Conservation (phyloP, 1,140 invertebrate species). For the Patella vulgata region DNA sequence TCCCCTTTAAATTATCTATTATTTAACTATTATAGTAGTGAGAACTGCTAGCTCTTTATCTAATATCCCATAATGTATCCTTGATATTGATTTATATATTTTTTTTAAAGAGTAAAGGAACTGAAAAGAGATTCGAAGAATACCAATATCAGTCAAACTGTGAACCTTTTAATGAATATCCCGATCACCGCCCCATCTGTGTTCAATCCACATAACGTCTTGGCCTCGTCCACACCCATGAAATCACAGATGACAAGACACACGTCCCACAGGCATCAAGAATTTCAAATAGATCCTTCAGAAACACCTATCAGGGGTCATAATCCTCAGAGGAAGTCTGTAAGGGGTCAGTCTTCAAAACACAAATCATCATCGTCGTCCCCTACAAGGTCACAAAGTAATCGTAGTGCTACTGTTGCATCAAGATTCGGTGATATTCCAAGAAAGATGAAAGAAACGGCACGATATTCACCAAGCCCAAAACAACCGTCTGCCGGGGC, state of each 20-base stretch:
- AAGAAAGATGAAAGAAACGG: not conserved
- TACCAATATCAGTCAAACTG: conserved; percentile 30
- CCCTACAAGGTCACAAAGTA: conserved; percentile 12
- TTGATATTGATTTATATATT: conserved; percentile 1
- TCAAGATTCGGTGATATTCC: conserved; percentile 14
- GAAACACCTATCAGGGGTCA: conserved; percentile 61
- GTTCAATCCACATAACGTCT: conserved; percentile 62
- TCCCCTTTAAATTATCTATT: too few relatives aligned
- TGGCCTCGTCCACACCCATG: conserved; percentile 63
- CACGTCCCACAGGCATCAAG: conserved; percentile 24
- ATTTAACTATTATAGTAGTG: too few relatives aligned
- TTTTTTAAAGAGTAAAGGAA: conserved; percentile 55
- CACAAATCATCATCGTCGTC: conserved; percentile 8
- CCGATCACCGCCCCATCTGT: conserved; percentile 52
- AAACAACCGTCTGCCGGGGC: not conserved
- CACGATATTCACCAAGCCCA: conserved; percentile 4
- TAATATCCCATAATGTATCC: not conserved
- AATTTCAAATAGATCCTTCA: conserved; percentile 44
- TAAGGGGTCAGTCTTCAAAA: conserved; percentile 18
- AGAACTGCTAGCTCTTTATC: not conserved
- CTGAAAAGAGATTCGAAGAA: conserved; percentile 35
- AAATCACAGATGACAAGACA: conserved; percentile 34
- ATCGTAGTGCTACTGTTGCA: conserved; percentile 16
- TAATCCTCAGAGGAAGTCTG: conserved; percentile 37
- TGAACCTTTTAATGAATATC: conserved; percentile 57